Base-by-base conservation (phyloP, 2,113 vertebrate genomes). In the Lontra canadensis region DNA sequence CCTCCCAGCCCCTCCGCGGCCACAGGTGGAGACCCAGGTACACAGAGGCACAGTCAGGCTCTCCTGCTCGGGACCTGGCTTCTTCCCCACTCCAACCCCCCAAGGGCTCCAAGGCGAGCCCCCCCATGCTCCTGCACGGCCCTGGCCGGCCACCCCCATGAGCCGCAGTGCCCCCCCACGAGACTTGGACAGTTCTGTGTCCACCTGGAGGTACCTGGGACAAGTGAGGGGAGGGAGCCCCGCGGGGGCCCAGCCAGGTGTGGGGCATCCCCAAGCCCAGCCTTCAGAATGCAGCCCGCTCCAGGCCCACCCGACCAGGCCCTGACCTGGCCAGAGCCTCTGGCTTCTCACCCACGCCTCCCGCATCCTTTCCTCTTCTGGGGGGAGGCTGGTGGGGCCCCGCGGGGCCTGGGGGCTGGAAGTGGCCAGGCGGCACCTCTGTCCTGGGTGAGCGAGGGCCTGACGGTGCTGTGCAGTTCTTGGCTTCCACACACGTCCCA, bases 11-110 rank as follows among this genome's bases (percentile, higher is more conserved):
- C 36, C 49, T 4, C 69, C 1, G 23, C 6, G 0, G 7, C 31
- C 44, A 2, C 67, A 8, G n/a, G 11, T 1, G 13, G 47, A 18
- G 79, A 65, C 29, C 52, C 26, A 8, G 18, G 59, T 1, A 9
- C 3, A 0, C 0, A 5, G 25, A 15, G 6, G 6, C 4, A 1
- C 0, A 18, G n/a, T 20, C 82, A 3, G 1, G 25, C 14, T n/a
- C 14, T 2, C 52, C 80, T 2, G 25, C 13, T 0, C 7, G 5
- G 59, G 31, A 18, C 17, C 23, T 29, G 23, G n/a, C 86, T 47
- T 80, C 44, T 11, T 26, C n/a, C 47, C 63, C 4, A 1, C 1
- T 39, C 6, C 29, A 31, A 31, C 61, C 12, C 29, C 63, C 14
- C 14, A 31, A 36, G 31, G 67, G 42, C 2, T 71, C 82, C 39